Base-by-base conservation (phyloP, 2,888 invertebrate species). In the Mesorhabditis spiculigera region DNA sequence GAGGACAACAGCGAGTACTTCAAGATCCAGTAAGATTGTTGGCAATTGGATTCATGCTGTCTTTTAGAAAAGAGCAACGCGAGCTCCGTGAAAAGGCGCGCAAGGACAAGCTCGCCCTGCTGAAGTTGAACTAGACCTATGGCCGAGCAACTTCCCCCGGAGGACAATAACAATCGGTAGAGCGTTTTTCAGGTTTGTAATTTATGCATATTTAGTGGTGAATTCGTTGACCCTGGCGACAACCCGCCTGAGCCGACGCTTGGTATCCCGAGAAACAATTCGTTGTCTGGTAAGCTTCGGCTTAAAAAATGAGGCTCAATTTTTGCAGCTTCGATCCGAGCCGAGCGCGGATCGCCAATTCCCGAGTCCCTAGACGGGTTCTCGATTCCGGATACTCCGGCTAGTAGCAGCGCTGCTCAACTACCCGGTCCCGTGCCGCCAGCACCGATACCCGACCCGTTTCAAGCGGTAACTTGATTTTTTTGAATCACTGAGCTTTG, bases 1-100 rank as follows among this genome's bases (percentile, higher is more conserved):
- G 85, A 85, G 68, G 81, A 82, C 71, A 78, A 79, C 67, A 71
- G 73, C 13, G 71, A 81, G 63, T 83, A 81, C 71, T 69, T 77
- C 50, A 65, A 63, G 10, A 75, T 75, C 62, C 77, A 78, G 81
- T 81, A 41, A 41, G 72, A 72, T 42, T 58, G n/a, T 58, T 28
- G 28, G 28, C 28, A 28, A 28, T 28, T 28, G 28, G 28, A 28
- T 28, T 28, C 28, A 28, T 28, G 28, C 28, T 28, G 28, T 28
- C 28, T 28, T 28, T 28, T 41, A 72, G 75, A 64, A 64, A 75
- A 43, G 65, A 68, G 43, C 74, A 78, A 64, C 71, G 76, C 45
- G 73, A 75, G 65, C 45, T 43, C 6, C 74, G 69, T 64, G 67
- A 69, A 41, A 65, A 63, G 63, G 66, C 68, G 45, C 73, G 78